Conservation (phyloP, 2,888 invertebrate species). For the Folsomia candida region DNA sequence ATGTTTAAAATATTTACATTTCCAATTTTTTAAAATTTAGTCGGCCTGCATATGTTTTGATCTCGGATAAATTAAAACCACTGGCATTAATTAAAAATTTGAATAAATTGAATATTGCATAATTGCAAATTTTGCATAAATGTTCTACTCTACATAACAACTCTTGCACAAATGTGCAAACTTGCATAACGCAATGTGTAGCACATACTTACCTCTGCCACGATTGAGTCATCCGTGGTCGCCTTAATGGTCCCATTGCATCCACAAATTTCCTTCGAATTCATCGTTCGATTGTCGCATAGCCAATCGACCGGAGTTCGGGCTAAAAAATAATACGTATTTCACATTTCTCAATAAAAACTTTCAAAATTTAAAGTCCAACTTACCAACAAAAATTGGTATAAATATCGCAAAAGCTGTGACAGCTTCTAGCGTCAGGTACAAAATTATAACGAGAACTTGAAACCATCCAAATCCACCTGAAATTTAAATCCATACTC, state of each 20-base stretch:
- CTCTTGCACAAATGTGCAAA: too few relatives aligned
- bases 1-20: too few relatives aligned
- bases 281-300: conserved; percentile 6
- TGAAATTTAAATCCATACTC: too few relatives aligned
- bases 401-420: conserved; percentile 40
- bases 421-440: conserved; percentile 30
- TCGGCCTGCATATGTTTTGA: too few relatives aligned
- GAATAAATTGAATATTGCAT: not conserved
- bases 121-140: too few relatives aligned
- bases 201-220: conserved; percentile 30
- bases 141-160: too few relatives aligned
- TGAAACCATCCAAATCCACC: conserved; percentile 39
- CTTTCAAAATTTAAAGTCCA: not conserved
- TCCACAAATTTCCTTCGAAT: not conserved
- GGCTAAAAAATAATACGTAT: too few relatives aligned
- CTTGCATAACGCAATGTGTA: too few relatives aligned
- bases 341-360: too few relatives aligned
- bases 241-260: not conserved
- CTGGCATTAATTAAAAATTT: too few relatives aligned
- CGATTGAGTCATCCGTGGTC: conserved; percentile 11
- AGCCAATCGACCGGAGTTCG: conserved; percentile 3
- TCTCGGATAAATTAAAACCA: too few relatives aligned
- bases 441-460: conserved; percentile 18
- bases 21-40: too few relatives aligned
- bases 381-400: not conserved